Evolutionary conservation across 2,113 vertebrate genomes (phyloP), one percentile per base, ranked within the genome.

Genomic region (Erythrocercus mccallii): DNA sequence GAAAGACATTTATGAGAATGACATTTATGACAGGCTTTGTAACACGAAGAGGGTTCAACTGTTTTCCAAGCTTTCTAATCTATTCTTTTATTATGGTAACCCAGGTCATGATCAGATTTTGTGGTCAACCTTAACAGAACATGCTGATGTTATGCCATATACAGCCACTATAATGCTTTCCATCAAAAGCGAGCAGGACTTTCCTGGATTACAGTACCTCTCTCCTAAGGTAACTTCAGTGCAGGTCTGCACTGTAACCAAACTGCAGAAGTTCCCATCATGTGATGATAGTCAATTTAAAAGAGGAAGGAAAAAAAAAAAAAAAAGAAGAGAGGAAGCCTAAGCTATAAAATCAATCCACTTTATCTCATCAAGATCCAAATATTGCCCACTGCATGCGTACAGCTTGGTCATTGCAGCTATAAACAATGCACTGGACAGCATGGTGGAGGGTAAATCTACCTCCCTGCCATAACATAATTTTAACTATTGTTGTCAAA

Each of bases 211-310:
- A 44, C 1, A 6, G 7, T 37, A 45, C 22, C 8, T 58, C 10
- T 30, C 15, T 42, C 18, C 33, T 50, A 11, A 35, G 22, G 30
- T 23, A 18, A 35, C 77, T 88, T 70, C n/a, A 18, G 30, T 90
- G 35, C 6, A n/a, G 5, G 3, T 60, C 23, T 68, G 18, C 12
- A 9, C 30, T 0, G 0, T 25, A 68, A 42, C 5, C 25, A 72
- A 72, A 37, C 2, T 9, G 4, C 17, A 68, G 33, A 66, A 60
- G 10, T 54, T 83, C 48, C 17, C 2, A 33, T 68, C 4, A 13
- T 9, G n/a, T 33, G 25, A 35, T 38, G 23, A 25, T 15, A 70
- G 9, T 11, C 4, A 35, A 17, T 53, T 62, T 20, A 44, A 61
- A 74, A 11, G 28, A 57, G 8, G 0, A 5, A 23, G 21, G n/a